Conservation (phyloP, 1,140 invertebrate species). For the Mylabris phalerata region DNA sequence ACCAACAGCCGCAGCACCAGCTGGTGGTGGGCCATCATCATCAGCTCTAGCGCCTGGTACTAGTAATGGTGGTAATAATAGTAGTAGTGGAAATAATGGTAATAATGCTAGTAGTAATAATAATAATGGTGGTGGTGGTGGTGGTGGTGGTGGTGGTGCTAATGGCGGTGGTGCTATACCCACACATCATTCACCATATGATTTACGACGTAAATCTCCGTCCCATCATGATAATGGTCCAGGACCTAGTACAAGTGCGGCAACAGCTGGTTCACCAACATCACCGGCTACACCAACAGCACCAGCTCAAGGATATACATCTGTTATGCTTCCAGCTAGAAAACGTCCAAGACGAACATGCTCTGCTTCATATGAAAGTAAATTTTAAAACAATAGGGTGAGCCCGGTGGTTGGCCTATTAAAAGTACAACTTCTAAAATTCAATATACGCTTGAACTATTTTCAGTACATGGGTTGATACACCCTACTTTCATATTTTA, state of each 20-base stretch:
- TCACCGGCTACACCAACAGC: conserved; percentile 42
- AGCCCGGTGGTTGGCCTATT: too few species aligned
- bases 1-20: conserved; percentile 38
- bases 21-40: conserved; percentile 28
- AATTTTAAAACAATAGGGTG: conserved; percentile 28
- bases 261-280: conserved; percentile 37
- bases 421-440: too few species aligned
- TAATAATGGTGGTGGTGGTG: conserved; percentile 44
- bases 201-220: conserved; percentile 74
- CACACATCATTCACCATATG: conserved; percentile 75
- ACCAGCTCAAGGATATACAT: conserved; percentile 35
- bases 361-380: conserved; percentile 56
- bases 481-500: too few species aligned
- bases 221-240: conserved; percentile 47
- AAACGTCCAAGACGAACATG: conserved; percentile 68
- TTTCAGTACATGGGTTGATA: too few species aligned
- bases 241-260: conserved; percentile 39
- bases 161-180: conserved; percentile 47
- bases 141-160: conserved; percentile 34
- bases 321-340: conserved; percentile 61
- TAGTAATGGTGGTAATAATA: conserved; percentile 31
- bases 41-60: conserved; percentile 42
- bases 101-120: conserved; percentile 44
- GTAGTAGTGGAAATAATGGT: conserved; percentile 33
- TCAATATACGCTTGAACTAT: too few species aligned